Base-by-base conservation (phyloP, 2,113 vertebrate genomes). In the Phalacrocorax brasilianus region DNA sequence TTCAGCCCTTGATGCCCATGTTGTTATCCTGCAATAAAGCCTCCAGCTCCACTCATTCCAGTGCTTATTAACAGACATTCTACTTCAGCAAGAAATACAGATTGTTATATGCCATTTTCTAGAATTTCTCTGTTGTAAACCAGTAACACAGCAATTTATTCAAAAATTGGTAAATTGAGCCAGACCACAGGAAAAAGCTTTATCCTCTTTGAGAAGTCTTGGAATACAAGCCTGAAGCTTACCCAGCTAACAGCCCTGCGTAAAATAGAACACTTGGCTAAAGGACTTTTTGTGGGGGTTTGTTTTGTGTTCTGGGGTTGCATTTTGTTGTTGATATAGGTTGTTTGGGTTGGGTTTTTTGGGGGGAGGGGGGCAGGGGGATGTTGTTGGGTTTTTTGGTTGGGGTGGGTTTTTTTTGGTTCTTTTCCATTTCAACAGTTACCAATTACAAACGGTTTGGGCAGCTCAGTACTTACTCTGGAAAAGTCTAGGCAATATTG, bases 141-240 rank as follows among this genome's bases (percentile, higher is more conserved):
- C 27, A 74, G 23, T 47, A 74, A 58, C 50, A 32, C 8, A 62
- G 17, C 32, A 72, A 63, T 53, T 92, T 26, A 77, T 65, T 84
- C 2, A 79, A 65, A 90, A 81, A 47, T 14, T 45, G 45, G 14
- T 42, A 42, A 42, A 42, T 14, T 42, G 42, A 87, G 42, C 88
- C 61, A 95, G 91, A 97, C 78, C 55, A 85, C 61, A 95, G 91
- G 66, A 92, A 80, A 42, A 67, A 93, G 30, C 66, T 95, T 94
- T 72, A 52, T 33, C 65, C 35, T 33, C 65, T 84, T 47, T 12
- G 2, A 87, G n/a, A 65, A 86, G 49, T 78, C 94, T 96, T 93
- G 87, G 91, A 95, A 96, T 85, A 95, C 58, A 87, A 75, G 21
- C 59, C 42, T 74, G 55, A 79, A 83, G 27, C 26, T 62, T 53